These are phyloP conservation scores for Halichoerus grypus DNA, from an alignment of 2,113 vertebrate species.

Conservation along the genomic window DNA sequence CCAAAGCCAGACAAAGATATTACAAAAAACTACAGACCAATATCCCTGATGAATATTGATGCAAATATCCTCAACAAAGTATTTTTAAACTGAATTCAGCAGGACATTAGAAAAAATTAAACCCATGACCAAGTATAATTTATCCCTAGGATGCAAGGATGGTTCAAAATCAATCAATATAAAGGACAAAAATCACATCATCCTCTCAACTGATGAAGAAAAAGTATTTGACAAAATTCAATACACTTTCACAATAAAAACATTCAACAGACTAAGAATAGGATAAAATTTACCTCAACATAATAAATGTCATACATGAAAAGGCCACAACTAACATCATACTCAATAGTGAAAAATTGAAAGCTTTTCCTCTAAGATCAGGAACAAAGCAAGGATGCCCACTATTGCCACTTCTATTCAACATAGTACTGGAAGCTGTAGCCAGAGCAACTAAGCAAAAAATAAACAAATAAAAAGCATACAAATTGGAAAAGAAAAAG, in stretches of 20 bases:
- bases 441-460: neutral
- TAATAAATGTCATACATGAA: neutral
- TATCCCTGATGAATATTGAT: neutral
- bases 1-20: neutral
- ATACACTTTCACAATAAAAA: neutral
- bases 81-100: neutral
- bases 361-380: neutral
- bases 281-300: neutral
- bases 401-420: neutral
- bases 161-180: neutral
- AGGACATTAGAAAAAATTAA: neutral
- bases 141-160: neutral
- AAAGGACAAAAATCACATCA: neutral
- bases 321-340: neutral
- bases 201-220: neutral
- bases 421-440: neutral
- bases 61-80: neutral
- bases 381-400: neutral
- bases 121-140: neutral
- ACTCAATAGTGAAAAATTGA: neutral
- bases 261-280: neutral
- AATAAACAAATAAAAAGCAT: neutral
- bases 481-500: neutral
- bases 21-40: neutral
- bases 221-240: neutral